phyloP scores from a whole-genome alignment of 2,113 vertebrate genomes.

The Hylia prasina region DNA sequence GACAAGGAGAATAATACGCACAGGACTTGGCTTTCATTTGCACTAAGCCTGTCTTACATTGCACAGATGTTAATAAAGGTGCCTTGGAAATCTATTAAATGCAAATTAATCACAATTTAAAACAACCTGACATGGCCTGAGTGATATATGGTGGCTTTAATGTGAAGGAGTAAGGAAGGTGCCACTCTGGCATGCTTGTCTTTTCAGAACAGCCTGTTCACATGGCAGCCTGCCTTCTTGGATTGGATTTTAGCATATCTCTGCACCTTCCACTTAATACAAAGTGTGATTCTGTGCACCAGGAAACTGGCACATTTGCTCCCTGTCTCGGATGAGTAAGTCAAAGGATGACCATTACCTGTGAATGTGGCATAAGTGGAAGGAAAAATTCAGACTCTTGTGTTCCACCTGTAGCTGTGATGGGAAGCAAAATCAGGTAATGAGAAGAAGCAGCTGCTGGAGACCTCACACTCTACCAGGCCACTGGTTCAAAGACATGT shows the following conservation, averaged over 20 bases:
- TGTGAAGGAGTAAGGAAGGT: not conserved
- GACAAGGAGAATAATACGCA: not conserved
- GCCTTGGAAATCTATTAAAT: not conserved
- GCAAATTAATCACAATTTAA: slow-evolving; percentile 2
- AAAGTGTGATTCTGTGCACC: not conserved
- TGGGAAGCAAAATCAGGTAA: not conserved
- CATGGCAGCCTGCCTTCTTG: not conserved
- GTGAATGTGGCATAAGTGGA: not conserved
- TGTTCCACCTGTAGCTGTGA: slow-evolving; percentile 23
- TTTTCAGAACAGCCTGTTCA: not conserved
- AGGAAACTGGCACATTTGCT: not conserved
- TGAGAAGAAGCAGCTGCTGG: slow-evolving; percentile 20
- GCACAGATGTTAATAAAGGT: slow-evolving; percentile 1
- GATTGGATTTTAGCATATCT: not conserved
- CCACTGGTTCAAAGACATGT: not conserved
- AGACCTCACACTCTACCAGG: not conserved
- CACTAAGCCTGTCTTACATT: not conserved
- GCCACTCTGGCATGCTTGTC: not conserved
- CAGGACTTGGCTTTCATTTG: not conserved
- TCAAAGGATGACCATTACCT: slow-evolving; percentile 5
- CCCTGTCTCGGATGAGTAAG: not conserved
- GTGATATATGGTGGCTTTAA: not conserved
- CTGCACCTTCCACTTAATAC: not conserved
- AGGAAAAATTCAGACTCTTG: not conserved
- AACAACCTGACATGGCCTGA: not conserved